Evolutionary conservation across 2,888 invertebrate species (phyloP).

Genomic region (Melieria crassipennis): DNA sequence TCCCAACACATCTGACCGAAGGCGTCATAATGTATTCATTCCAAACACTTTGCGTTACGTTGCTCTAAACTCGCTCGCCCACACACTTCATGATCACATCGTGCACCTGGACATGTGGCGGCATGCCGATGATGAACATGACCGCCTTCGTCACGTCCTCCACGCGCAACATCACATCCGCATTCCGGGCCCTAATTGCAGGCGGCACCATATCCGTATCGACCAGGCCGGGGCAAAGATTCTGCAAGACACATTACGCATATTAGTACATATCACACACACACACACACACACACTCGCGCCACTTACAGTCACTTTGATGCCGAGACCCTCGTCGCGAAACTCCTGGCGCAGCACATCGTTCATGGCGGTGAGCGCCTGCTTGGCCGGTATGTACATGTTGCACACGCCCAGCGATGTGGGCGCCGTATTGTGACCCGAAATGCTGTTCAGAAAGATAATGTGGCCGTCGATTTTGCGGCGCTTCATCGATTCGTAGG

Average conservation of each 20-base stretch:
- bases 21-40: too few relatives aligned
- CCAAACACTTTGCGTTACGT: not conserved
- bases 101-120: slow-evolving; percentile 49
- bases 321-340: slow-evolving; percentile 61
- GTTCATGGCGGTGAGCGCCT: slow-evolving; percentile 67
- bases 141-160: slow-evolving; percentile 52
- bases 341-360: slow-evolving; percentile 71
- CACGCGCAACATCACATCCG: slow-evolving; percentile 38
- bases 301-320: slow-evolving; percentile 64
- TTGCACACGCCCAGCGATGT: slow-evolving; percentile 44
- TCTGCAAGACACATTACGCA: slow-evolving; percentile 36
- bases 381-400: slow-evolving; percentile 59
- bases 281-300: slow-evolving; percentile 44
- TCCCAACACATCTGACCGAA: too few relatives aligned
- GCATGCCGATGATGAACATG: slow-evolving; percentile 47
- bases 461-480: slow-evolving; percentile 62
- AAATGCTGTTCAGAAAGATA: slow-evolving; percentile 63
- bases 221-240: slow-evolving; percentile 50
- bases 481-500: slow-evolving; percentile 64
- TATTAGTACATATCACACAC: not conserved
- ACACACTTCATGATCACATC: slow-evolving; percentile 57
- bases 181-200: slow-evolving; percentile 33
- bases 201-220: slow-evolving; percentile 47
- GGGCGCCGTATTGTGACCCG: slow-evolving; percentile 40
- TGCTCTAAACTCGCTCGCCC: slow-evolving; percentile 48